Conservation (phyloP, 2,888 invertebrate genomes). For the Agrypnus murinus region DNA sequence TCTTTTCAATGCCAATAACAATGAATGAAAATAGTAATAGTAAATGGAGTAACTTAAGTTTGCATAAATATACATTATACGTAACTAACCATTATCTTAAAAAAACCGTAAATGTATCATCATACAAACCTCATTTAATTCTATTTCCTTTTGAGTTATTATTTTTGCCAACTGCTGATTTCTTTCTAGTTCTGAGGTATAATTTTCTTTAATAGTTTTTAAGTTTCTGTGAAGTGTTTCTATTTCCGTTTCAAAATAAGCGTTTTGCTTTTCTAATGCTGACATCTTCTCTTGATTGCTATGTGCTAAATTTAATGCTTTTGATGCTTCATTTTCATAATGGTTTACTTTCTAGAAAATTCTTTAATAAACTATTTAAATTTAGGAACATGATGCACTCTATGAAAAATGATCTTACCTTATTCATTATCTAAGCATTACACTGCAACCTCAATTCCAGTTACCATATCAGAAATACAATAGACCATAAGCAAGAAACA, state of each 20-base stretch:
- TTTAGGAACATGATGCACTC: too few relatives aligned
- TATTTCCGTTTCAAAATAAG: slow-evolving; percentile 71
- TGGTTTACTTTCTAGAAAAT: slow-evolving; percentile 73
- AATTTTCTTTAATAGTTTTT: slow-evolving; percentile 70
- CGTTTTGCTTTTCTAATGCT: slow-evolving; percentile 73
- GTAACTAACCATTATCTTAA: too few relatives aligned
- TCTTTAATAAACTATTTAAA: background rate
- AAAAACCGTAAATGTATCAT: too few relatives aligned
- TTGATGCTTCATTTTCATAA: slow-evolving; percentile 82
- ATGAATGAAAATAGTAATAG: too few relatives aligned
- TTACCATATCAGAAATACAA: too few relatives aligned
- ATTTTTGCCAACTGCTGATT: slow-evolving; percentile 77
- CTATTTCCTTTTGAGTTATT: slow-evolving; percentile 76
- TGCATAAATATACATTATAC: too few relatives aligned
- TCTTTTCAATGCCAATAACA: too few relatives aligned
- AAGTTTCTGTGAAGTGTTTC: slow-evolving; percentile 66
- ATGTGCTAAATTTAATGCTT: slow-evolving; percentile 80
- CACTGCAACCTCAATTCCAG: too few relatives aligned
- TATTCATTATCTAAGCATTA: too few relatives aligned
- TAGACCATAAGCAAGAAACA: too few relatives aligned
- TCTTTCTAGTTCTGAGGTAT: slow-evolving; percentile 61
- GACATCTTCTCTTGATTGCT: slow-evolving; percentile 80
- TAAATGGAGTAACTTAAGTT: too few relatives aligned
- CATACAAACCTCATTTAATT: slow-evolving; percentile 75
- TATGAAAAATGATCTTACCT: too few relatives aligned